These are phyloP conservation scores for Aegithalos caudatus DNA, from an alignment of 2,113 vertebrate species.

Conservation along the genomic window DNA sequence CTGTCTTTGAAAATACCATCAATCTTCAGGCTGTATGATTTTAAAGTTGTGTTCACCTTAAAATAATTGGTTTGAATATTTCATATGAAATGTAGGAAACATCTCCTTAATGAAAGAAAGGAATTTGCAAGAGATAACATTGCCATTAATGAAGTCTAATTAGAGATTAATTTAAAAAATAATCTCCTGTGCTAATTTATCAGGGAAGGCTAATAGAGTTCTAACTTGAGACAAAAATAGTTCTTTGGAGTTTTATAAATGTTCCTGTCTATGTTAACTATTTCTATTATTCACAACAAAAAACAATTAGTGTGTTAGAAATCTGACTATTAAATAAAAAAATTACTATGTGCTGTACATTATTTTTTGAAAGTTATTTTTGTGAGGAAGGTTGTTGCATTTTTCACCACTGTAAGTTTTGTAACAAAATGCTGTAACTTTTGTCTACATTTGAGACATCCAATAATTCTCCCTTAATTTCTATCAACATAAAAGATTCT, in stretches of 20 bases:
- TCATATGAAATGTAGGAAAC: neutral
- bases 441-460: neutral
- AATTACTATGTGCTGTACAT: neutral
- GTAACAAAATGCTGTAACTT: neutral
- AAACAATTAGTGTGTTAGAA: neutral
- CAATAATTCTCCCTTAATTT: neutral
- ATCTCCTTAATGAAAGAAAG: constrained; percentile 14
- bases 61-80: constrained; percentile 22
- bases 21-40: neutral
- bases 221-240: constrained; percentile 21
- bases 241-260: constrained; percentile 20
- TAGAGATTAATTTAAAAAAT: constrained; percentile 50
- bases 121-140: constrained; percentile 32
- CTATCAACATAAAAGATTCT: fast-evolving
- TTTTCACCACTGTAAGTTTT: neutral
- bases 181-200: constrained; percentile 46
- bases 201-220: constrained; percentile 26
- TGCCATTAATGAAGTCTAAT: constrained; percentile 47
- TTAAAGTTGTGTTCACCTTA: neutral
- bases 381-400: neutral
- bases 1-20: neutral
- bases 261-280: constrained; percentile 7
- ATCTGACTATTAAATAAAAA: neutral
- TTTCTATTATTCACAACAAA: neutral
- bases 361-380: neutral